Evolutionary conservation across 2,113 vertebrate genomes (phyloP), one percentile per base, ranked within the genome.

Genomic region (Cacatua alba): DNA sequence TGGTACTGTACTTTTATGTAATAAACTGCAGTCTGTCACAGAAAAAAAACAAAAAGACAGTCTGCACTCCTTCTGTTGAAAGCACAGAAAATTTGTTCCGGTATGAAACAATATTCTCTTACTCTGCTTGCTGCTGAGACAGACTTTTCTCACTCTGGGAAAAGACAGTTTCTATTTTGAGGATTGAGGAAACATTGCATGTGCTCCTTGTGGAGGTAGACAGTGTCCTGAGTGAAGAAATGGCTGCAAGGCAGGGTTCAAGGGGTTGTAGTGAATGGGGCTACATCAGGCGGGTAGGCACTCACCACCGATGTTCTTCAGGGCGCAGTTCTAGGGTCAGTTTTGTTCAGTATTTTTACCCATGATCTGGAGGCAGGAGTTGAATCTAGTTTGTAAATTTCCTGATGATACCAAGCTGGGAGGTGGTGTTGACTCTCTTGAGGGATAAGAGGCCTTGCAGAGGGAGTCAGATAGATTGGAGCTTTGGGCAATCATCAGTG

Each of bases 191-290:
- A 57, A 33, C 31, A 33, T 20, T 33, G 14, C 21, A 25, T 8
- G 10, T 51, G 17, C 26, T 74, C 35, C 10, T 21, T 79, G 26
- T 2, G 11, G 35, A 71, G 26, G 31, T 49, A 39, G 4, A 37
- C 0, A 2, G 14, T 33, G 21, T 1, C 0, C 57, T 44, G 35
- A 10, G 17, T 51, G 31, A 64, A 69, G 72, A 76, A 55, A 9
- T 33, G 31, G 21, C 29, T 33, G 17, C 37, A 37, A 0, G 1
- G 16, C 10, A 51, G 31, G 6, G 6, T 7, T 44, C 15, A 51
- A 43, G 28, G 16, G 5, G 13, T 21, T 72, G 16, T 37, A 37
- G 23, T 24, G 26, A 64, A 78, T 7, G 7, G 31, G 49, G 35
- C 14, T 49, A 78, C 9, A 33, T 3, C 43, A 24, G 35, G 31